Evolutionary conservation across 2,113 vertebrate genomes (phyloP), one percentile per base, ranked within the genome.

Genomic region (Pogonocichla stellata): DNA sequence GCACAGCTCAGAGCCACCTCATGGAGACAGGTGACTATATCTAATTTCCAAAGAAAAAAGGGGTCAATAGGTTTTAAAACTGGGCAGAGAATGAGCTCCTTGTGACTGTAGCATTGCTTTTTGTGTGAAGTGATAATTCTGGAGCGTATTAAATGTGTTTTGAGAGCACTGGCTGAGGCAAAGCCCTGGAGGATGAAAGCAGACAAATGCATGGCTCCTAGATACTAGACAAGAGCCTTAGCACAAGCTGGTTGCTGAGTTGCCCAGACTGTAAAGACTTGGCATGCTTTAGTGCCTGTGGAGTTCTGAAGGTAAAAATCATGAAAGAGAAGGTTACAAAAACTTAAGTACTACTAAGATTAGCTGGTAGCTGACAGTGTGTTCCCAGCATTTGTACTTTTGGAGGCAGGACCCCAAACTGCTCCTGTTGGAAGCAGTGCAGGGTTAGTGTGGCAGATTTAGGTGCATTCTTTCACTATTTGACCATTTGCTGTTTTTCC

Each of bases 281-380:
- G 53, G 10, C 29, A 10, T 45, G 7, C 18, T 48, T 72, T 0
- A 1, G 31, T 57, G 26, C 14, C 33, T 71, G 12, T 1, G 2
- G 51, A 81, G 11, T 19, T 90, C 71, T 61, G 70, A 69, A 65
- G 31, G 69, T 38, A 61, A 85, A 82, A 88, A 53, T 33, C 14
- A 23, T 64, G 31, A 48, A 93, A 89, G 45, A 51, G 23, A 77
- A 92, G 15, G 58, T 80, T 67, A 58, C 12, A 4, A 86, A 82
- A 85, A 6, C 18, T 42, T 45, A 75, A 65, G 25, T 88, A 61
- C 26, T 7, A 42, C 25, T 71, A 72, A 70, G 62, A 54, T 82
- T 82, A 90, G 14, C 31, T 79, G 64, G 31, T n/a, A 86, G 61
- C 53, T 73, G 22, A 36, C 22, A 56, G 14, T 70, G 47, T 0